Evolutionary conservation across 2,888 invertebrate genomes (phyloP).

Genomic region (Catocala sponsa): DNA sequence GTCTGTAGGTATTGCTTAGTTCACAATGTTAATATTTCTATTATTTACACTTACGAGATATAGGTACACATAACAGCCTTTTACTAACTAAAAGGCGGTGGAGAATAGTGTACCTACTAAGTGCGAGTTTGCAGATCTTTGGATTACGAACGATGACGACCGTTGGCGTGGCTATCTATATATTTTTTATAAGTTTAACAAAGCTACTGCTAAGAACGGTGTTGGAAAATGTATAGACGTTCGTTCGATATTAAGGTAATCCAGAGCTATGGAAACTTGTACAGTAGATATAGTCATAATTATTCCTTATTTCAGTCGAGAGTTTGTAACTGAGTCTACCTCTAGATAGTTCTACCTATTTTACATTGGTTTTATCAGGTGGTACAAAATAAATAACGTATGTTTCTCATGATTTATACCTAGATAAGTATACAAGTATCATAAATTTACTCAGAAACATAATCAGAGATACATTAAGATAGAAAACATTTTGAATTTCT

Average conservation of each 20-base stretch:
- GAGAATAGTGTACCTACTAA: neutral
- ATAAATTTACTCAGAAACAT: constrained; percentile 2
- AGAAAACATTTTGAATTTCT: constrained; percentile 21
- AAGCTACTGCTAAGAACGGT: too few species aligned
- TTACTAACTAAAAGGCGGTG: neutral
- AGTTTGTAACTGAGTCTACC: neutral
- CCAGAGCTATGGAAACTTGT: too few species aligned
- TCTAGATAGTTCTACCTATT: neutral
- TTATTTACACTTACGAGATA: constrained; percentile 10
- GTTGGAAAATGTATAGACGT: too few species aligned
- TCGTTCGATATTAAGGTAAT: too few species aligned
- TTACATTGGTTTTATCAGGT: constrained; percentile 18
- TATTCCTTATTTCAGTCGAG: too few species aligned
- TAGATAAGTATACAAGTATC: constrained; percentile 1
- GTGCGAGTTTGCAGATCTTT: too few species aligned
- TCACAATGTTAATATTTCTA: constrained; percentile 5
- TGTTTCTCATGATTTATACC: neutral
- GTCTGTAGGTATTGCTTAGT: neutral
- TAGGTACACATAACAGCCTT: neutral
- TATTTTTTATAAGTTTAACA: too few species aligned
- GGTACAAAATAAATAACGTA: constrained; percentile 13
- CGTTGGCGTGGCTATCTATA: too few species aligned
- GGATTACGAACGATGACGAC: too few species aligned
- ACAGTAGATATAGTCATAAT: too few species aligned
- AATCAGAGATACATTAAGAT: neutral